Base-by-base conservation (phyloP, 2,113 vertebrate genomes). In the Brachirus orientalis region DNA sequence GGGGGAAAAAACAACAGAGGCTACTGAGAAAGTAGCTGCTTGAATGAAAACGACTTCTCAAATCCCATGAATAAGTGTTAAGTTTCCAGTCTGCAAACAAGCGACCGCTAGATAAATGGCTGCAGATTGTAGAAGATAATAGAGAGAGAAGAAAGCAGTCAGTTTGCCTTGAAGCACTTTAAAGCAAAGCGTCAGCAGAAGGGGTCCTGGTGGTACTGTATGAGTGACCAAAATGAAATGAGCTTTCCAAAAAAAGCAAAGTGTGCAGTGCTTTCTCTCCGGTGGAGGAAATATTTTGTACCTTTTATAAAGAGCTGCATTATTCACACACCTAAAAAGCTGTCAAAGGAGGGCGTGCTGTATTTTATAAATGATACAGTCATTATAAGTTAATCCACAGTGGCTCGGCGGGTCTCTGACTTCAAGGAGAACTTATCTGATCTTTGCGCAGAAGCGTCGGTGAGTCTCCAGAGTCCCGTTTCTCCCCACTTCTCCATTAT, bases 401-500 rank as follows among this genome's bases (percentile, higher is more conserved):
- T 4, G 75, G 63, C 70, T 52, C 56, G 11, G 18, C 3, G 48
- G 51, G 57, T 55, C 61, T 67, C 51, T 16, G 77, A 79, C 81
- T 83, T 46, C 11, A 36, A 69, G 56, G 53, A 69, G 76, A 83
- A 79, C 87, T 90, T 84, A 89, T 89, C 84, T 83, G 84, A 87
- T 83, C 72, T 84, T 75, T 74, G 63, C 56, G 47, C 63, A n/a
- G 13, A 85, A 69, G 83, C 75, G 77, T 78, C 86, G 84, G 82
- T 70, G 82, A 74, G 66, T 88, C 90, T 85, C 86, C 75, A 38
- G 88, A 85, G 88, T 72, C 87, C 84, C 78, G 41, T 83, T 83
- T 64, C 82, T 72, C 69, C 69, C 20, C 61, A 51, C 80, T 83
- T 83, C 80, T 74, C 77, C 82, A 83, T 89, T 91, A 89, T 89